phyloP scores from a whole-genome alignment of 2,113 vertebrate genomes.

The Gopherus evgoodei region DNA sequence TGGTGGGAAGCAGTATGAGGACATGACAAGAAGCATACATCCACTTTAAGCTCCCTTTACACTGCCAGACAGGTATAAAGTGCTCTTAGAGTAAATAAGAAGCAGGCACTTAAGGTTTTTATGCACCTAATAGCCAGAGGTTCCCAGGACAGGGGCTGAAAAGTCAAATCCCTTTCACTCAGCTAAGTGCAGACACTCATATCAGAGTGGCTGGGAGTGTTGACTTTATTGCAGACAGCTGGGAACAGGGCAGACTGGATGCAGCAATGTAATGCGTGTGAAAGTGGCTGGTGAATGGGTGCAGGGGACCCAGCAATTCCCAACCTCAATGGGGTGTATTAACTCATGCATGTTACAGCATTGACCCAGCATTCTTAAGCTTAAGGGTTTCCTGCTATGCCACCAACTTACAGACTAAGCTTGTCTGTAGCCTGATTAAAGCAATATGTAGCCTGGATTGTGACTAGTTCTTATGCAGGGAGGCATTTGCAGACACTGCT shows the following conservation, averaged over 20 bases:
- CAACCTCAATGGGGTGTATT: not conserved
- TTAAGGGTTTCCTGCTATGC: not conserved
- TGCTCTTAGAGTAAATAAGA: not conserved
- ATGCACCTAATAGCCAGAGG: accelerated
- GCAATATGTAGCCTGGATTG: not conserved
- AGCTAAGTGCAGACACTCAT: accelerated
- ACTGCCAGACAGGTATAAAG: not conserved
- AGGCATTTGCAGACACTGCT: not conserved
- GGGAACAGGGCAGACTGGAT: conserved; percentile 37
- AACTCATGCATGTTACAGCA: not conserved
- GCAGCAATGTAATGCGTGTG: conserved; percentile 59
- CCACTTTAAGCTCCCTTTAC: not conserved
- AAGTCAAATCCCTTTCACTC: not conserved
- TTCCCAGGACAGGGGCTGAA: conserved; percentile 21
- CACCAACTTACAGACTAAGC: not conserved
- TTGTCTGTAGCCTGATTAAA: not conserved
- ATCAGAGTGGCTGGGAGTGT: not conserved
- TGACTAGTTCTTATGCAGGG: not conserved
- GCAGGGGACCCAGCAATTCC: conserved; percentile 1
- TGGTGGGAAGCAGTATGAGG: not conserved
- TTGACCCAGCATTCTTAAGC: not conserved
- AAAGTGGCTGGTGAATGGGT: conserved; percentile 55
- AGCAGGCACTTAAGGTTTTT: not conserved
- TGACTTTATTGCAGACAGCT: conserved; percentile 67
- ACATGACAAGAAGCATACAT: not conserved